These are phyloP conservation scores for Pogonomyrmex californicus DNA, from an alignment of 1,140 invertebrate genomes.

Conservation along the genomic window DNA sequence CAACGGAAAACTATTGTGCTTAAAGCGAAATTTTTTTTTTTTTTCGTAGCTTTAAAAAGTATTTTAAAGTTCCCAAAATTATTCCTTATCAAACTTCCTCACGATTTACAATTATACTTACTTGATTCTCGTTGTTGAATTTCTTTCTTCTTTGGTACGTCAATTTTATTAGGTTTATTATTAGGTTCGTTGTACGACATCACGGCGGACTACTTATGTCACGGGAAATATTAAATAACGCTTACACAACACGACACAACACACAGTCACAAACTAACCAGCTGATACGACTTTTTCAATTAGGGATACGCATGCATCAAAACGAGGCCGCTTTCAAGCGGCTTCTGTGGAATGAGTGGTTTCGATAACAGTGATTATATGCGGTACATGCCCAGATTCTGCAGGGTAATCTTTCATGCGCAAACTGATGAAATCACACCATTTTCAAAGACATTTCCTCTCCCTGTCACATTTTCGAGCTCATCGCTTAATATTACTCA, in stretches of 20 bases:
- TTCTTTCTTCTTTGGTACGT: not conserved
- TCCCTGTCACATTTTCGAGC: constrained; percentile 29
- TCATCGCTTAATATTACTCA: constrained; percentile 34
- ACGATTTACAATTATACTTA: constrained; percentile 31
- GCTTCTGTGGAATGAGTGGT: constrained; percentile 12
- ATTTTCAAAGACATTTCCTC: constrained; percentile 45
- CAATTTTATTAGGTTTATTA: constrained; percentile 11
- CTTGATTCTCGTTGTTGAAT: constrained; percentile 22
- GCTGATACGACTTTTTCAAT: not conserved
- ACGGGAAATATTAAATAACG: not conserved
- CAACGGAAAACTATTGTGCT: not conserved
- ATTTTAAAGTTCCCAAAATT: not conserved
- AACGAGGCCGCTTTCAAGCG: not conserved
- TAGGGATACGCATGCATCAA: not conserved
- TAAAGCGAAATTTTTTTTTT: not conserved
- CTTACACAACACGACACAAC: constrained; percentile 2
- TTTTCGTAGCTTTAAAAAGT: not conserved
- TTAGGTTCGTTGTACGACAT: constrained; percentile 50
- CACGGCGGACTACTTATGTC: not conserved
- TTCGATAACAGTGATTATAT: constrained; percentile 39
- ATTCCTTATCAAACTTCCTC: not conserved
- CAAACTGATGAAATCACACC: constrained; percentile 53
- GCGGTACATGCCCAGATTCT: not conserved
- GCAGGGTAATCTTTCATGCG: not conserved
- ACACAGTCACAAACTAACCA: not conserved